These are phyloP conservation scores for Phyllostomus discolor DNA, from an alignment of 2,113 vertebrate species.

Conservation along the genomic window DNA sequence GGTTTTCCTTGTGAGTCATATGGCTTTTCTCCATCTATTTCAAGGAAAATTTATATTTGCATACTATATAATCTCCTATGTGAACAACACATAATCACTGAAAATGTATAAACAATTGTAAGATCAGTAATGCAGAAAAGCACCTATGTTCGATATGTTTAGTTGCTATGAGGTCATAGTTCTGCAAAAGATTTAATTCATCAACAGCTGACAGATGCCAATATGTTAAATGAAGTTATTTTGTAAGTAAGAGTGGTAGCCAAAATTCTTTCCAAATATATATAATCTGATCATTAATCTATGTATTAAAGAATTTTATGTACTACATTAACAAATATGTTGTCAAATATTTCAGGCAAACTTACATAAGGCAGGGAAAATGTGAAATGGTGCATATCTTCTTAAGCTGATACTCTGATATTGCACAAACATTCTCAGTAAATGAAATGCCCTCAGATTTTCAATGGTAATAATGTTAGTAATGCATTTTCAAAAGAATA, in stretches of 20 bases:
- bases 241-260: not conserved
- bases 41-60: constrained; percentile 60
- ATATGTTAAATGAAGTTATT: not conserved
- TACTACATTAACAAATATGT: not conserved
- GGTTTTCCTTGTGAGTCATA: constrained; percentile 45
- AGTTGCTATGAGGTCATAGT: not conserved
- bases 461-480: not conserved
- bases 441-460: not conserved
- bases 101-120: constrained; percentile 23
- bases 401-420: not conserved
- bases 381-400: not conserved
- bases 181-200: not conserved
- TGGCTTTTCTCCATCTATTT: not conserved
- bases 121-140: not conserved
- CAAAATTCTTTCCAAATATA: not conserved
- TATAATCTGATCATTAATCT: not conserved
- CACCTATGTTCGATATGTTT: not conserved
- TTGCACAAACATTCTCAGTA: not conserved
- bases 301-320: not conserved
- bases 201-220: not conserved
- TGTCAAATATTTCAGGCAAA: not conserved
- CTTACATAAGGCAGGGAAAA: not conserved
- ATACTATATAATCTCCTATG: not conserved
- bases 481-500: not conserved
- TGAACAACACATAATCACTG: constrained; percentile 46